Evolutionary conservation across 1,140 invertebrate genomes (phyloP), one percentile per base, ranked within the genome.

Genomic region (Drusus annulatus): DNA sequence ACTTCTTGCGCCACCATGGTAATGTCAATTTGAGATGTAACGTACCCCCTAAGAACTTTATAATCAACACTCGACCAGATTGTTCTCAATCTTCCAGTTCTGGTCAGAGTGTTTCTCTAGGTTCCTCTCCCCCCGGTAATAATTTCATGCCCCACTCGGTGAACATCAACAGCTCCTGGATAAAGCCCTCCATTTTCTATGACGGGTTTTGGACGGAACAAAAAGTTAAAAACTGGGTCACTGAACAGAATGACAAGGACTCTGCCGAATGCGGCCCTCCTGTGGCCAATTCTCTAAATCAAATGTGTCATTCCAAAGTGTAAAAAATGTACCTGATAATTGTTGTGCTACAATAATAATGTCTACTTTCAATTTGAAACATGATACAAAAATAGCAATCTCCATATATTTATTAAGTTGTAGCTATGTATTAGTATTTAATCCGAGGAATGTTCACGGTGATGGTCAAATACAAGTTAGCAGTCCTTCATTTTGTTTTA

Each of bases 191-290:
- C 21, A 89, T 90, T 28, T 90, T 90, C 83, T 90, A 90, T 79
- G 88, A 90, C 51, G 89, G 89, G 0, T 90, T 90, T 83, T 90
- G 89, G 89, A 90, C 88, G 0, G 89, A 90, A 83, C 89, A 89
- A 84, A 89, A 90, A 80, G 89, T 90, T 4, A 89, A 89, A 79
- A 89, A 87, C 78, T 90, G 89, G 89, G 88, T 89, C 1, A 87
- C 89, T 2, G 89, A 89, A 83, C 89, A 89, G 78, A 87, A 88
- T 23, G 88, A 89, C 80, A 89, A 88, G 17, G 73, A n/a, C n/a
- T n/a, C n/a, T n/a, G n/a, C n/a, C n/a, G n/a, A 83, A 16, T 28
- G 23, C 17, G 13, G 17, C 13, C 13, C 50, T 56, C 52, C 52
- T 5, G 6, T 50, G 19, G 79, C 51, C 15, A 81, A 84, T 56